phyloP scores from a whole-genome alignment of 2,113 vertebrate species.

The Dipodomys stephensi region DNA sequence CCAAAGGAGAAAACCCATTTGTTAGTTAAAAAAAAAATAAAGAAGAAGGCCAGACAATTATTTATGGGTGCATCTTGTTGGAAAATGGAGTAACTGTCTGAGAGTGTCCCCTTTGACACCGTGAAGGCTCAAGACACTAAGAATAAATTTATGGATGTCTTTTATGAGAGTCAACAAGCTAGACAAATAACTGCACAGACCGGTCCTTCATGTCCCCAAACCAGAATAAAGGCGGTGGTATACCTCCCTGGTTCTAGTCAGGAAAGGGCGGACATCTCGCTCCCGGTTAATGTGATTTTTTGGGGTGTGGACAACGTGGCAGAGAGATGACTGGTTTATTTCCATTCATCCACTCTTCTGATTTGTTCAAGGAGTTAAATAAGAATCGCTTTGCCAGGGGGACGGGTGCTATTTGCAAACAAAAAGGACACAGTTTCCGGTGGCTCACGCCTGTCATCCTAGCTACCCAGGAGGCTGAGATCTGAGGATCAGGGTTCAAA shows the following conservation, averaged over 20 bases:
- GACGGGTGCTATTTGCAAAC: slow-evolving; percentile 1
- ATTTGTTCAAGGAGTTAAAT: slow-evolving; percentile 52
- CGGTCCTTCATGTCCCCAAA: slow-evolving; percentile 77
- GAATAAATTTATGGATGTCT: slow-evolving; percentile 86
- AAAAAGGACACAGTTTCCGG: slow-evolving; percentile 19
- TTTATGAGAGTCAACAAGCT: slow-evolving; percentile 86
- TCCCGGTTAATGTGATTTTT: slow-evolving; percentile 74
- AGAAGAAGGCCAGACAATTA: slow-evolving; percentile 84
- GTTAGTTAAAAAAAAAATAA: slow-evolving; percentile 74
- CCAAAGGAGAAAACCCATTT: slow-evolving; percentile 67
- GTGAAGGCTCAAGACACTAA: slow-evolving; percentile 82
- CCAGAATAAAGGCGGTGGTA: slow-evolving; percentile 85
- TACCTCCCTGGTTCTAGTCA: slow-evolving; percentile 64
- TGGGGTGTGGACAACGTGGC: slow-evolving; percentile 78
- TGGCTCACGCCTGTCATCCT: too few relatives aligned
- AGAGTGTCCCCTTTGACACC: slow-evolving; percentile 84
- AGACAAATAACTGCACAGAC: slow-evolving; percentile 83
- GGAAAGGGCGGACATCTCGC: slow-evolving; percentile 37
- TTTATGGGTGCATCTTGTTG: slow-evolving; percentile 86
- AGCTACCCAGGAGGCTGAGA: too few relatives aligned
- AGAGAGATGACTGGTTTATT: slow-evolving; percentile 70
- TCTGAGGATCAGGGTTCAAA: too few relatives aligned
- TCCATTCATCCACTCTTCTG: slow-evolving; percentile 58
- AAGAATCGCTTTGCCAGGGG: slow-evolving; percentile 37
- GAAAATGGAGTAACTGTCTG: slow-evolving; percentile 83